Conservation (phyloP, 2,888 invertebrate genomes). For the Torymus texanus region DNA sequence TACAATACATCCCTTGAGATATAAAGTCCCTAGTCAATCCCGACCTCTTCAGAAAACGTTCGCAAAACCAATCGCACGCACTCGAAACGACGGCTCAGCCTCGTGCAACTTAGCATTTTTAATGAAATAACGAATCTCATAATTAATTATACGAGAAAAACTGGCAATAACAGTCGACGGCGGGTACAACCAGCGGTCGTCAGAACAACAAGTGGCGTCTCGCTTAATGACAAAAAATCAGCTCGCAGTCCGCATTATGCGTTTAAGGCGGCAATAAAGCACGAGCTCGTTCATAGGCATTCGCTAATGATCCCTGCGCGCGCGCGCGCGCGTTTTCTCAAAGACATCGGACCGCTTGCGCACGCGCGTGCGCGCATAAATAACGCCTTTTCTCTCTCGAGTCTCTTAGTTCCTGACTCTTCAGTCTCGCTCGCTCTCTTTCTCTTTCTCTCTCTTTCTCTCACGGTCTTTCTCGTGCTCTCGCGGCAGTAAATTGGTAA, state of each 20-base stretch:
- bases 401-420: no score
- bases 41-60: no score
- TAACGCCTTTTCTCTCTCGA: constrained; percentile 22
- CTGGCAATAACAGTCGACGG: no score
- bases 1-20: no score
- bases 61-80: no score
- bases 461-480: constrained; percentile 4
- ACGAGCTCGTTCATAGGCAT: constrained; percentile 34
- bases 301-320: constrained; percentile 26
- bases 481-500: constrained; percentile 38
- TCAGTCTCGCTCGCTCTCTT: neutral
- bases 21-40: no score
- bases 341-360: constrained; percentile 12
- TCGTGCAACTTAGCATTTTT: no score
- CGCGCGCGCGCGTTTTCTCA: neutral
- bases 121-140: no score
- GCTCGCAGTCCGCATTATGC: neutral
- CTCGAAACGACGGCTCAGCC: no score
- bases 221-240: neutral
- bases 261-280: constrained; percentile 20
- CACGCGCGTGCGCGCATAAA: constrained; percentile 18
- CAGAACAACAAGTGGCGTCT: no score
- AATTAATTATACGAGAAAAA: no score
- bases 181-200: no score
- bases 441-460: constrained; percentile 1